Base-by-base conservation (phyloP, 2,888 invertebrate species). In the Eupsilia transversa region DNA sequence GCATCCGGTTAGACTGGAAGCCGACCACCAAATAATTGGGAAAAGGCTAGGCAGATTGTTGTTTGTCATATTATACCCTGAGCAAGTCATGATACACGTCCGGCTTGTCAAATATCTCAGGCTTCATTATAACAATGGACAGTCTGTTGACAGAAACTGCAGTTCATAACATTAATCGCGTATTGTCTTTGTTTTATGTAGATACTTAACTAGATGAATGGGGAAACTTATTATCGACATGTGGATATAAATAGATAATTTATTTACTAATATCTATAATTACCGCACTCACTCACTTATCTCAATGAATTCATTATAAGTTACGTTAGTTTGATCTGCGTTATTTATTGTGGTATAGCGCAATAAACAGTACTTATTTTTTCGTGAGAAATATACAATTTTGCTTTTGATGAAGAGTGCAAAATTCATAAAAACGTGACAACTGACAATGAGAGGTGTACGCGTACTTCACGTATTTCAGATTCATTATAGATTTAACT, bases 201-300 rank as follows among this genome's bases (percentile, higher is more conserved):
- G 30, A 30, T 17, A 67, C 17, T 30, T 33, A 33, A 3, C 20
- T 20, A 30, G 23, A 64, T 77, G 74, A 80, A 81, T 81, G 59
- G 20, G 20, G 7, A 23, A 1, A 30, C 3, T 66, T 56, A 57
- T 20, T 46, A 77, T 43, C 30, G 27, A 30, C 6, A 49, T 20
- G 59, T 38, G 33, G 41, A 14, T 68, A 68, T 78, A 52, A 74
- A 68, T 78, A 81, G 63, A 52, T 70, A 20, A 30, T 49, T 41
- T 77, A 64, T 74, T 67, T 56, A 74, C 74, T 64, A 72, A 23
- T 33, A 77, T 80, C 61, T 73, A 5, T 60, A 12, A 43, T 71
- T 71, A 65, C 70, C 56, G 71, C 69, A 64, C 3, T 30, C 38
- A 56, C 56, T 74, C 69, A 64, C 3, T 30, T 43, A 56, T 12